Base-by-base conservation (phyloP, 2,797 vertebrate genomes). In the Limosa lapponica region DNA sequence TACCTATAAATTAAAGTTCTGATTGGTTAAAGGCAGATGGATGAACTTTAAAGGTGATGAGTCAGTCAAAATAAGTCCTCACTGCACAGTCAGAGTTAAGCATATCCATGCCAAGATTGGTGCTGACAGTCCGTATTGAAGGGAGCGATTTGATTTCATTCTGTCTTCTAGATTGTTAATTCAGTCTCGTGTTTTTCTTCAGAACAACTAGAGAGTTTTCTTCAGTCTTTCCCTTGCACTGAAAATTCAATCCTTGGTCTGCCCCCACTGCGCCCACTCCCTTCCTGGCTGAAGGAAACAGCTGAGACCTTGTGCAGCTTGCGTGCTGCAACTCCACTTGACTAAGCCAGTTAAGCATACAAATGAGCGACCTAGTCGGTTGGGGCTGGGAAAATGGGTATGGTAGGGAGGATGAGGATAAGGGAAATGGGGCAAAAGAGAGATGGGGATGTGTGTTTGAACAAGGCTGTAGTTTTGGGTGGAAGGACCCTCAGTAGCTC, bases 401-500 rank as follows among this genome's bases (percentile, higher is more conserved):
- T 41, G 49, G 25, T 18, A 64, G 52, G 37, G 49, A 80, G 44
- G 43, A 65, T 17, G 36, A 59, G 62, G 44, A 30, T 36, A 64
- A 28, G 62, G 66, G 39, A 58, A 39, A 36, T 4, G 58, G 65
- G 58, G 37, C 44, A 11, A 11, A 55, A 62, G 32, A 69, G 34
- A 62, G 24, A 1, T 10, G 28, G 70, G 49, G 51, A 30, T 7
- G 22, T 17, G 8, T 48, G 16, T 66, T 71, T 6, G 70, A 72
- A 8, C 46, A 44, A 28, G 91, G 65, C 23, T 67, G 1, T 7
- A 69, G 85, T 55, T 92, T 58, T 43, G 82, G 77, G n/a, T 90
- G 91, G 78, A 32, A 81, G 52, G 37, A 80, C 24, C 75, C 67
- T 78, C 72, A 34, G 39, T 92, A 94, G 96, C 96, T 69, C 91